A percentile compares a stretch with the other conserved stretches of the same genome.
phyloP scores from a whole-genome alignment of 2,888 invertebrate genomes.

The Serripes groenlandicus region DNA sequence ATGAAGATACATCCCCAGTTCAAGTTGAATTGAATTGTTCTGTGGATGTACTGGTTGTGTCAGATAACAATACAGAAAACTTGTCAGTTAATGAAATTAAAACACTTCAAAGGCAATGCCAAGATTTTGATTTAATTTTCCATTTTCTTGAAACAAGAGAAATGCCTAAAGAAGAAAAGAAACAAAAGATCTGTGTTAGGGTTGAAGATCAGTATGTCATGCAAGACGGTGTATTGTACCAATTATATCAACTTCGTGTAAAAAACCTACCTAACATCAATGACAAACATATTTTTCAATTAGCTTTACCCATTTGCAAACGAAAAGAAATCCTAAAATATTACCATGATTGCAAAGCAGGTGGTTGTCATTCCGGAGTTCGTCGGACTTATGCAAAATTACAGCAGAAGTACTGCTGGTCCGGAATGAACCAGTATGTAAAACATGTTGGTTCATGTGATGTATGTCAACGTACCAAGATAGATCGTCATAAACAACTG shows the following conservation, averaged over 20 bases:
- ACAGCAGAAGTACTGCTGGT: slow-evolving; percentile 32
- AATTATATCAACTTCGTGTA: slow-evolving; percentile 13
- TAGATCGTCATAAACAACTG: neutral
- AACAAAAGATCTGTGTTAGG: slow-evolving; percentile 10
- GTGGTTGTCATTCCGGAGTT: slow-evolving; percentile 36
- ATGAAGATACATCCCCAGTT: slow-evolving; percentile 19
- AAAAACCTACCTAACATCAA: slow-evolving; percentile 23
- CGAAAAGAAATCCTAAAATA: slow-evolving; percentile 23
- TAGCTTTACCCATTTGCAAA: slow-evolving; percentile 25
- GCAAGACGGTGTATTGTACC: slow-evolving; percentile 18
- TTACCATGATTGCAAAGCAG: slow-evolving; percentile 40
- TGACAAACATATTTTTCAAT: slow-evolving; percentile 21
- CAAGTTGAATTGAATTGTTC: slow-evolving; percentile 1
- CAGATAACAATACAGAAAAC: neutral
- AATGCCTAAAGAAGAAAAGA: slow-evolving; percentile 12
- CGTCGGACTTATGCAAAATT: slow-evolving; percentile 25
- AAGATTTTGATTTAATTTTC: slow-evolving; percentile 11
- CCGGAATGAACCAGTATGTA: slow-evolving; percentile 25
- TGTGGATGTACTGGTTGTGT: neutral
- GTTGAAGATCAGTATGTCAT: slow-evolving; percentile 26
- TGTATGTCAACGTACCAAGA: slow-evolving; percentile 30
- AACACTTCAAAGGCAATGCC: slow-evolving; percentile 16
- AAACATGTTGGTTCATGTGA: slow-evolving; percentile 39
- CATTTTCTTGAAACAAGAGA: slow-evolving; percentile 6
- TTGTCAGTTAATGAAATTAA: neutral